phyloP scores from a whole-genome alignment of 2,888 invertebrate genomes.

The Hyppa rectilinea region DNA sequence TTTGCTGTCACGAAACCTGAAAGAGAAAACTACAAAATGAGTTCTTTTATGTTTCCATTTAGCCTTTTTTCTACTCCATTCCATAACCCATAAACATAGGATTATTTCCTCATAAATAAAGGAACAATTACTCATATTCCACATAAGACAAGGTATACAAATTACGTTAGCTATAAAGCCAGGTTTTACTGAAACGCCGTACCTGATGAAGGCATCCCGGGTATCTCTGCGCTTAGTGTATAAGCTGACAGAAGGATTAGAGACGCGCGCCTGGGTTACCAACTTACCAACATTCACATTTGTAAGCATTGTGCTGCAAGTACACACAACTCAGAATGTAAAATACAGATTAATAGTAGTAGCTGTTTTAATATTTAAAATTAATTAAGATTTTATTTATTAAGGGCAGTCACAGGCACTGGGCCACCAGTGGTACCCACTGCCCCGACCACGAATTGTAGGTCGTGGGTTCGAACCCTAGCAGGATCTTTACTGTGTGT shows the following conservation, averaged over 20 bases:
- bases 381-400: too few species aligned
- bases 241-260: constrained; percentile 68
- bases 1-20: neutral
- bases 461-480: too few species aligned
- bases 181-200: constrained; percentile 57
- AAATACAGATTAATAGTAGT: too few species aligned
- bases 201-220: constrained; percentile 58
- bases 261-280: constrained; percentile 26
- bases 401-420: too few species aligned
- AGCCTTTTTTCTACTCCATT: neutral
- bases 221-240: constrained; percentile 51
- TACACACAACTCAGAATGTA: too few species aligned
- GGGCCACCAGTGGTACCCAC: too few species aligned
- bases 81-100: neutral
- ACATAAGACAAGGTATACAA: constrained; percentile 39
- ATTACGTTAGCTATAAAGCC: constrained; percentile 53
- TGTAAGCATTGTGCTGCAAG: constrained; percentile 11
- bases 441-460: too few species aligned
- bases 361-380: too few species aligned
- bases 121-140: constrained; percentile 39
- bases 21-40: neutral
- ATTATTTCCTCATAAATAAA: constrained; percentile 25
- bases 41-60: neutral
- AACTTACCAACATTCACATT: constrained; percentile 47
- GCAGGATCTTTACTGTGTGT: too few species aligned